Conservation (phyloP, 2,797 vertebrate genomes). For the Synanceia verrucosa region DNA sequence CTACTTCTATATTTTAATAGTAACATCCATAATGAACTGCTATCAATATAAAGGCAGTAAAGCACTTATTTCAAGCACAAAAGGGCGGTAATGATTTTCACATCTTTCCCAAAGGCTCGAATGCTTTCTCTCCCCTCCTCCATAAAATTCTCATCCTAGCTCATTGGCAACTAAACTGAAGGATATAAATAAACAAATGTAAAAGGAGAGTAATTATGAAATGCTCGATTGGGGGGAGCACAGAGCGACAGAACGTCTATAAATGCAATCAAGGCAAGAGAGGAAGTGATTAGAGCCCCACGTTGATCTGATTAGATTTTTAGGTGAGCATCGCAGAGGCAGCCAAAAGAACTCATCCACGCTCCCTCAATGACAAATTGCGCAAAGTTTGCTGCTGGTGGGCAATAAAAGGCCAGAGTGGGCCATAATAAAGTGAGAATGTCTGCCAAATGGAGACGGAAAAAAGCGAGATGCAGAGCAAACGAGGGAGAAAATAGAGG, state of each 20-base stretch:
- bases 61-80: conserved; percentile 38
- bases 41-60: conserved; percentile 26
- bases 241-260: conserved; percentile 74
- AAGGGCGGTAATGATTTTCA: conserved; percentile 26
- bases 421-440: conserved; percentile 59
- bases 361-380: conserved; percentile 65
- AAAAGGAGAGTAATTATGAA: conserved; percentile 76
- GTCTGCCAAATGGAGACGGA: conserved; percentile 54
- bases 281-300: conserved; percentile 71
- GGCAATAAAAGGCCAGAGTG: conserved; percentile 62
- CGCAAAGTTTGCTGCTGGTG: conserved; percentile 62
- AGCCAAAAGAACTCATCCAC: conserved; percentile 60
- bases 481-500: conserved; percentile 27
- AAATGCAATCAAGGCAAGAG: conserved; percentile 78
- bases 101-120: conserved; percentile 36
- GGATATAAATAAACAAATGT: conserved; percentile 76
- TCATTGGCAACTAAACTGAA: conserved; percentile 38
- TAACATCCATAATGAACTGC: conserved; percentile 21
- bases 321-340: conserved; percentile 58
- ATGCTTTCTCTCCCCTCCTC: conserved; percentile 22
- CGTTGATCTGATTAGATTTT: conserved; percentile 76
- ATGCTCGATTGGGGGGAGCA: conserved; percentile 64
- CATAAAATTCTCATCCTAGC: conserved; percentile 41
- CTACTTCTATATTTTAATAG: conserved; percentile 1
- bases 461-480: conserved; percentile 9